Percentiles rank a stretch among this genome's conserved stretches.
These are phyloP conservation scores for Tenualosa ilisha DNA, from an alignment of 2,797 vertebrate species.

Conservation along the genomic window DNA sequence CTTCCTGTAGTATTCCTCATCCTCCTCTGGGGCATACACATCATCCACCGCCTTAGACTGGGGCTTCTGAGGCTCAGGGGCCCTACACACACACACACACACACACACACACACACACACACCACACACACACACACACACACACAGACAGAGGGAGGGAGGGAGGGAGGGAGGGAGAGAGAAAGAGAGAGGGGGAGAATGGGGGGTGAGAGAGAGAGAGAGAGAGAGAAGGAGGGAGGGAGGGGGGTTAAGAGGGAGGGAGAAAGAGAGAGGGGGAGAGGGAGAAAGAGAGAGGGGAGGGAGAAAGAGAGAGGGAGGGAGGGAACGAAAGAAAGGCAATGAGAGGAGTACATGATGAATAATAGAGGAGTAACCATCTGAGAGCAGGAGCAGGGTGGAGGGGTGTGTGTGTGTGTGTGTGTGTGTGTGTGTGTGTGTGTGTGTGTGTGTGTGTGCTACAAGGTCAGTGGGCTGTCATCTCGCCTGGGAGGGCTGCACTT, in stretches of 20 bases:
- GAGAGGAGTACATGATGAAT: neutral
- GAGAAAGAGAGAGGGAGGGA: neutral
- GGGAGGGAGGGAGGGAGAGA: neutral
- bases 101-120: no score
- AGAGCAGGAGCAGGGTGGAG: neutral
- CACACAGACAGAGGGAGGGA: no score
- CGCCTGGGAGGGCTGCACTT: neutral
- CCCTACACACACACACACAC: constrained; percentile 64
- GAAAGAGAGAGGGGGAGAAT: no score
- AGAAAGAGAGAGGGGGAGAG: neutral
- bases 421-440: no score
- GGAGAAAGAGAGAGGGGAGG: neutral
- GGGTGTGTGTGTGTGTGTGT: no score
- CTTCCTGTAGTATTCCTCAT: constrained; percentile 96
- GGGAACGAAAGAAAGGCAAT: neutral
- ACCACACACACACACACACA: no score
- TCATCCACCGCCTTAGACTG: constrained; percentile 87
- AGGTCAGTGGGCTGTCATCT: neutral
- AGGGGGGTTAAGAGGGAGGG: neutral
- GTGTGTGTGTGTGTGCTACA: no score
- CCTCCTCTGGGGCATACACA: constrained; percentile 89
- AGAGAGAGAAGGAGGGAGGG: neutral
- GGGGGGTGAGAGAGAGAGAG: neutral
- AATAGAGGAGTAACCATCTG: neutral
- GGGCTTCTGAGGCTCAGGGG: constrained; percentile 94